A percentile compares a stretch with the other conserved stretches of the same genome.
Evolutionary conservation across 1,140 invertebrate species (phyloP).

Genomic region (Stratiolaelaps scimitus): DNA sequence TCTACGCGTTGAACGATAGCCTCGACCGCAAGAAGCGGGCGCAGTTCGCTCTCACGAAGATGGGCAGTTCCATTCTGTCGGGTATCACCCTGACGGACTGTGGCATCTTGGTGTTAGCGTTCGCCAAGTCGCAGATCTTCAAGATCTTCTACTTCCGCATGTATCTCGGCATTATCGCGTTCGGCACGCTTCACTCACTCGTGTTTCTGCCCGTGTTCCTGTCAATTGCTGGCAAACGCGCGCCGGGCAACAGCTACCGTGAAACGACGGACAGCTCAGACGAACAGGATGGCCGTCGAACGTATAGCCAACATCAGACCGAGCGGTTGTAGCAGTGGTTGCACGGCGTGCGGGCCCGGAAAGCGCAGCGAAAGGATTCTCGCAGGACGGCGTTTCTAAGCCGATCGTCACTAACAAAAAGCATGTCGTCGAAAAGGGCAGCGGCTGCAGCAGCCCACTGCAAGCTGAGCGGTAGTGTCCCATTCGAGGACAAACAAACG

Average conservation of each 20-base stretch:
- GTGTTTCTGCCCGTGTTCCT: conserved; percentile 49
- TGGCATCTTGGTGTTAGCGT: conserved; percentile 48
- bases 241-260: not conserved
- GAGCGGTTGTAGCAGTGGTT: conserved; percentile 29
- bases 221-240: conserved; percentile 43
- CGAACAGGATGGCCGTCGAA: conserved; percentile 1
- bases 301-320: conserved; percentile 23
- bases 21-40: conserved; percentile 43
- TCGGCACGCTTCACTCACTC: conserved; percentile 49
- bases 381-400: not conserved
- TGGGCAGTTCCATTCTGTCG: conserved; percentile 49
- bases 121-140: conserved; percentile 50
- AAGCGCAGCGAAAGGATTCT: not conserved
- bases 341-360: conserved; percentile 10
- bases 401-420: not conserved
- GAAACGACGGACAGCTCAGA: not conserved
- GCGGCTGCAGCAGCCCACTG: not conserved
- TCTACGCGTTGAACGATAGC: conserved; percentile 44
- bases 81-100: conserved; percentile 51
- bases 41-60: conserved; percentile 44
- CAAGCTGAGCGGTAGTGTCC: too few relatives aligned
- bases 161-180: conserved; percentile 49
- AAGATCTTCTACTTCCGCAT: conserved; percentile 51
- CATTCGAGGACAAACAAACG: too few relatives aligned
- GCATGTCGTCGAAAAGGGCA: not conserved